phyloP scores from a whole-genome alignment of 2,888 invertebrate genomes.

The Thelaira solivaga region DNA sequence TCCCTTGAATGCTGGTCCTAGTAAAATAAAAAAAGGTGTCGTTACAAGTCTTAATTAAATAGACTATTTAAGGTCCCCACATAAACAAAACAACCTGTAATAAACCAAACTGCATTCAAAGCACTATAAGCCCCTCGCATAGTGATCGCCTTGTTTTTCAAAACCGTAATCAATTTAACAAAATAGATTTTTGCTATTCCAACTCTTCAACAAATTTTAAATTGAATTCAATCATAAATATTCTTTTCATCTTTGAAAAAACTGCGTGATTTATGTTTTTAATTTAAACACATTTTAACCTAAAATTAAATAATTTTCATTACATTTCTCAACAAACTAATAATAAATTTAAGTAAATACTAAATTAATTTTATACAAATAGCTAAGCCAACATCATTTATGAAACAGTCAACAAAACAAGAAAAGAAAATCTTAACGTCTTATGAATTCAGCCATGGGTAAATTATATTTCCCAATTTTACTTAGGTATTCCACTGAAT shows the following conservation, averaged over 20 bases:
- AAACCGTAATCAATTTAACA: too few species aligned
- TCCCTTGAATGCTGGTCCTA: too few species aligned
- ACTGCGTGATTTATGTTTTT: too few species aligned
- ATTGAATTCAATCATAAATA: not conserved
- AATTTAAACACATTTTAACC: not conserved
- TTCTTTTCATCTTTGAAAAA: not conserved
- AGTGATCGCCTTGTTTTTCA: too few species aligned
- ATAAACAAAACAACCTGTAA: too few species aligned
- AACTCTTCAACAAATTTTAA: too few species aligned
- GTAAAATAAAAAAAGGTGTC: too few species aligned
- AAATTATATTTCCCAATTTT: constrained; percentile 61
- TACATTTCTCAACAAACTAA: not conserved
- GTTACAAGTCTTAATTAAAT: too few species aligned
- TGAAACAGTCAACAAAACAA: not conserved
- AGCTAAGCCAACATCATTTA: not conserved
- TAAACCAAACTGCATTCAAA: too few species aligned
- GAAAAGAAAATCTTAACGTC: constrained; percentile 21
- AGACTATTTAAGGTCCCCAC: too few species aligned
- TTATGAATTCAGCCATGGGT: constrained; percentile 52
- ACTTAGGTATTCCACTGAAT: constrained; percentile 61
- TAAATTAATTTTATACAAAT: constrained; percentile 3
- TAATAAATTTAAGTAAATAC: not conserved
- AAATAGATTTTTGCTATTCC: too few species aligned
- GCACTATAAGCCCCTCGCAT: too few species aligned
- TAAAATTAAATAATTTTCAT: not conserved